Percentiles rank a stretch among this genome's conserved stretches.
Evolutionary conservation across 2,888 invertebrate genomes (phyloP).

Genomic region (Limnephilus marmoratus): DNA sequence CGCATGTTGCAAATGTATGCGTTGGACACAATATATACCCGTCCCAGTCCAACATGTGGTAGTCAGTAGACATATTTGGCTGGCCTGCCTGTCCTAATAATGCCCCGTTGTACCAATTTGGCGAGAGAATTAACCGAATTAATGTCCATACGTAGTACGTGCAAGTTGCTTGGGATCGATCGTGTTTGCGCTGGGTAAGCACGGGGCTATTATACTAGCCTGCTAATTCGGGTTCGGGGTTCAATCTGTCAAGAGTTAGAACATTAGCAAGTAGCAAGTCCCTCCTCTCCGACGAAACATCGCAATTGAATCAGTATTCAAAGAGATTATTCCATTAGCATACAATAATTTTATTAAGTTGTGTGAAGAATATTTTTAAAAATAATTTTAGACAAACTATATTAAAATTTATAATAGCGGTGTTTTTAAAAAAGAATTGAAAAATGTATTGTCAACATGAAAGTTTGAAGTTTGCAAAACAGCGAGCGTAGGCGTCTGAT

Average conservation of each 20-base stretch:
- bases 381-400: no score
- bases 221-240: background rate
- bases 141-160: slow-evolving; percentile 13
- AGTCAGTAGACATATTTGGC: slow-evolving; percentile 20
- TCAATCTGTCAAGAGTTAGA: slow-evolving; percentile 2
- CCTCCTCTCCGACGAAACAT: background rate
- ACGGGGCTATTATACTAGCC: background rate
- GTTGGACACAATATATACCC: background rate
- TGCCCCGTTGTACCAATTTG: slow-evolving; percentile 21
- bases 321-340: no score
- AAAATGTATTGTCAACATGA: no score
- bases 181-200: background rate
- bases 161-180: slow-evolving; percentile 2
- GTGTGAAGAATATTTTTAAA: no score
- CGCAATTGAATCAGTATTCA: background rate
- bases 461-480: no score
- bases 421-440: no score
- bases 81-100: slow-evolving; percentile 30
- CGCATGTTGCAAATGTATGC: no score
- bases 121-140: slow-evolving; percentile 22
- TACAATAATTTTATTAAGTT: no score
- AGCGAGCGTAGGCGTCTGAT: no score
- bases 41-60: background rate
- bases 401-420: no score
- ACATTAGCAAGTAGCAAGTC: background rate